Evolutionary conservation across 64 coral and sea anemone species (phyloP).

Genomic region (Astreopora myriophthalma): DNA sequence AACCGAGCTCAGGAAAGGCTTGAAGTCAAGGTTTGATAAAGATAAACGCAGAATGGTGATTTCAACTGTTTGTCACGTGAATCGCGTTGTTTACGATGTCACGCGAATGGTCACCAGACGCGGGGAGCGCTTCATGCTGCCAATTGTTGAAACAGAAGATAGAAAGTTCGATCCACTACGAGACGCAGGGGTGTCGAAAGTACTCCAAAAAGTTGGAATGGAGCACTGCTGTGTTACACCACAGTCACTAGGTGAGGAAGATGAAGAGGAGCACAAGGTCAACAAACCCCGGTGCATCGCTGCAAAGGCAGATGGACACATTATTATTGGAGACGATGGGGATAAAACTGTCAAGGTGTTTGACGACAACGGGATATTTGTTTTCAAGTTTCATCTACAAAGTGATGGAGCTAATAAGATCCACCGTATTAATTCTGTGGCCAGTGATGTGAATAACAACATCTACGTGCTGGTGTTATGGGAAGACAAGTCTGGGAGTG

Average conservation of each 20-base stretch:
- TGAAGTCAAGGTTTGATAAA: not conserved
- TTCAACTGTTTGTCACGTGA: not conserved
- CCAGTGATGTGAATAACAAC: slow-evolving; percentile 18
- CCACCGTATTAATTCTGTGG: not conserved
- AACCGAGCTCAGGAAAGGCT: not conserved
- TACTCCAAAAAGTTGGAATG: not conserved
- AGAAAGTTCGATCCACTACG: not conserved
- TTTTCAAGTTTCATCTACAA: not conserved
- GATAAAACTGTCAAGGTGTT: not conserved
- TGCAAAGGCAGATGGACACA: not conserved
- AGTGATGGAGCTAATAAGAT: not conserved
- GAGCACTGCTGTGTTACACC: not conserved
- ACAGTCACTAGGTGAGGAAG: not conserved
- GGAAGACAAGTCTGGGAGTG: not conserved
- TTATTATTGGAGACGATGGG: not conserved
- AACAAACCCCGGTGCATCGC: not conserved
- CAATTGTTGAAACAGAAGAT: not conserved
- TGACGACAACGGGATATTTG: slow-evolving; percentile 21
- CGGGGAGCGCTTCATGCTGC: no score
- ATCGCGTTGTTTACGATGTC: not conserved
- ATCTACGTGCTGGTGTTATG: not conserved
- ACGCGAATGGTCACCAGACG: not conserved
- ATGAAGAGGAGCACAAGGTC: not conserved
- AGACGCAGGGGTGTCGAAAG: not conserved
- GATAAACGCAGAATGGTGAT: not conserved